Base-by-base conservation (phyloP, 2,113 vertebrate genomes). In the Alouatta palliata region DNA sequence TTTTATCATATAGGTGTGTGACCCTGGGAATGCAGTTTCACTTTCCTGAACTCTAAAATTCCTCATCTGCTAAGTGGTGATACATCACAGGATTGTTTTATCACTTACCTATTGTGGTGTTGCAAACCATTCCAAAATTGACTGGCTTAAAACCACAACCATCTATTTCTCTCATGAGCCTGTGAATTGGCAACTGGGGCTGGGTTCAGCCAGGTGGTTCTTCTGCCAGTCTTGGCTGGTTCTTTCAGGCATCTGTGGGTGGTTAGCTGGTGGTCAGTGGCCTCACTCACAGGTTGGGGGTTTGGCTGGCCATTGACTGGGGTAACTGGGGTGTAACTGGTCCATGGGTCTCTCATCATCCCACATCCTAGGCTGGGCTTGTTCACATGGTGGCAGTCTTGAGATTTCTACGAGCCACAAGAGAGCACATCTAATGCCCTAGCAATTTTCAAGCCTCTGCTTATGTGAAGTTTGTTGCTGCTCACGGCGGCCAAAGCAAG, bases 301-400 rank as follows among this genome's bases (percentile, higher is more conserved):
- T 37, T 37, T 45, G 49, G 13, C 43, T n/a, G 3, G 13, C 58
- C 8, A 3, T 14, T 9, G 52, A 2, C 56, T 45, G 21, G 11
- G 47, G n/a, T 10, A 17, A 40, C 35, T 5, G 20, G 54, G 47
- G 35, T 12, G 35, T 12, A 10, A 35, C 27, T 23, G 37, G 64
- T 40, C 11, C 20, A 16, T 0, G 5, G 1, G 13, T 45, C n/a
- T 11, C 11, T 35, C 20, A 13, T 8, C 8, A 21, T 30, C 27
- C 35, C 8, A 6, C 8, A 75, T 66, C 27, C 58, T 30, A 89
- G 35, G 13, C 61, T 12, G 17, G 45, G 14, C 21, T 86, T 49
- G 25, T 76, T 21, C 70, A 4, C 14, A 0, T 1, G 21, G 71
- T 8, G 21, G 13, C 1, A 4, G 20, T 11, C 30, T 23, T 6